A percentile compares a stretch with the other conserved stretches of the same genome.
Conservation (phyloP, 2,888 invertebrate genomes). For the Mythimna pallens region DNA sequence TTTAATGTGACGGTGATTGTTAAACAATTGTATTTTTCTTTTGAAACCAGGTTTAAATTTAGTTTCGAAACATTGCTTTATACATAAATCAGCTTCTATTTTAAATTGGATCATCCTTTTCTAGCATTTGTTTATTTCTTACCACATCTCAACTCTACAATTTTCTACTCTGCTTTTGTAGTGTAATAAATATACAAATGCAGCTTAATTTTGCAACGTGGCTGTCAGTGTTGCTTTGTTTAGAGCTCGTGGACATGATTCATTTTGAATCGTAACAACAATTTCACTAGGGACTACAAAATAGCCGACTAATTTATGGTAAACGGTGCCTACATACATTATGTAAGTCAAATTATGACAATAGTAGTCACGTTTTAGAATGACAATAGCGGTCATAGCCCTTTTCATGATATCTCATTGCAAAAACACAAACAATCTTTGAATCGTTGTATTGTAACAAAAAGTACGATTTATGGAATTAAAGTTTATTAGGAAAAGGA, state of each 20-base stretch:
- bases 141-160: slow-evolving; percentile 2
- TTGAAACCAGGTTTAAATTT: not conserved
- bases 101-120: not conserved
- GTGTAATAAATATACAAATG: slow-evolving; percentile 32
- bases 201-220: slow-evolving; percentile 33
- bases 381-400: not conserved
- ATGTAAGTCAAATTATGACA: slow-evolving; percentile 2
- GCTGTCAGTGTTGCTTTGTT: slow-evolving; percentile 34
- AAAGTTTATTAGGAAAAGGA: no score
- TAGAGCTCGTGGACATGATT: slow-evolving; percentile 32
- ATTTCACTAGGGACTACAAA: slow-evolving; percentile 22
- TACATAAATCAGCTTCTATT: not conserved
- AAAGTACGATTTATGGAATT: no score
- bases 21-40: not conserved
- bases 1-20: not conserved
- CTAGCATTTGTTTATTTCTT: not conserved
- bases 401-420: not conserved
- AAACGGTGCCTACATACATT: not conserved
- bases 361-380: not conserved
- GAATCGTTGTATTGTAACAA: no score
- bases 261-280: slow-evolving; percentile 29
- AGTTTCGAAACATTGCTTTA: not conserved
- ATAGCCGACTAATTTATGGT: slow-evolving; percentile 13
- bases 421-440: not conserved
- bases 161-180: slow-evolving; percentile 19